Base-by-base conservation (phyloP, 2,113 vertebrate genomes). In the Oxyura jamaicensis region DNA sequence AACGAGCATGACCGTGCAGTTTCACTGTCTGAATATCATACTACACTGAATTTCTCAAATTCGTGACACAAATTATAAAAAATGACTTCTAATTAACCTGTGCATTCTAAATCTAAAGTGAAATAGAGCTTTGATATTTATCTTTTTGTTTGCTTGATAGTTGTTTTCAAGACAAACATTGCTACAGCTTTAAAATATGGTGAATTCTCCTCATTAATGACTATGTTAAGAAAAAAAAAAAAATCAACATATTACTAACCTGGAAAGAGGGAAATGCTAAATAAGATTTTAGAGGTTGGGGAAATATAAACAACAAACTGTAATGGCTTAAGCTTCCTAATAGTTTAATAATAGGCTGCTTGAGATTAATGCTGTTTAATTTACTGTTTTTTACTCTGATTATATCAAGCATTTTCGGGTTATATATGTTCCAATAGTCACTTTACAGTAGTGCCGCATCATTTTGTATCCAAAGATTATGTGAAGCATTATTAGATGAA, bases 291-390 rank as follows among this genome's bases (percentile, higher is more conserved):
- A 53, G 44, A 91, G 17, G 72, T 10, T 72, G n/a, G 52, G 20
- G 69, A 87, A 90, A 88, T 82, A 60, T 42, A 89, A 90, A 69
- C 11, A 94, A 72, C 92, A 92, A 94, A 62, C 11, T 41, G 19
- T 62, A 91, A 71, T 85, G 26, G 3, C 12, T 78, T 60, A 69
- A 83, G 74, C 31, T 90, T 95, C 84, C 41, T 94, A 86, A 90
- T 83, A 92, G 33, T 90, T 88, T 76, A 91, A 86, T 94, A 91
- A 90, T 62, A 86, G 36, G 8, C 26, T 86, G 36, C 8, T 93
- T 78, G 46, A 83, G 53, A 31, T 11, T 82, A 95, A 84, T 90
- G 41, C 33, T 67, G 35, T 77, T 90, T 90, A 96, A 96, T 94
- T 92, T 88, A 35, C 17, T 25, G 85, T 87, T 95, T 92, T 74